Evolutionary conservation across 2,797 vertebrate species (phyloP), one percentile per base, ranked within the genome.

Genomic region (Phrynocephalus vlangalii): DNA sequence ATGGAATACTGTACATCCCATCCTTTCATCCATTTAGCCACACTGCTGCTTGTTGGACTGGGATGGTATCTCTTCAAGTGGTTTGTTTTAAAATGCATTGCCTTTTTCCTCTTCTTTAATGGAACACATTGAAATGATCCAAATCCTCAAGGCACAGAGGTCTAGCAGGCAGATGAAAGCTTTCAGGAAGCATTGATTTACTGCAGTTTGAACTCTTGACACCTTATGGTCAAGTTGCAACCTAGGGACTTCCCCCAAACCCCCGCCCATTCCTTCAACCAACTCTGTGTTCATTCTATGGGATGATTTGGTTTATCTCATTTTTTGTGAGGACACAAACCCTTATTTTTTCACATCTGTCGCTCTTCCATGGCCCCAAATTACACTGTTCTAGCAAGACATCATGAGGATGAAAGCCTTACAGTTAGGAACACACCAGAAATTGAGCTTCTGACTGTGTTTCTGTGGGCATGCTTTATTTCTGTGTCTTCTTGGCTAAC

Each of bases 181-280:
- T 76, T 86, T 86, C 83, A 30, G 82, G 66, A 4, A 72, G 15
- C 33, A 83, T 60, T 87, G 71, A 48, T 81, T 28, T 67, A 16
- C 28, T 48, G 77, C 1, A 18, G 18, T 52, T 60, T 86, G 68
- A 80, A 80, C 78, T 86, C 68, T 63, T 84, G 71, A 56, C 7
- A 48, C 77, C 44, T 52, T 26, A 18, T 38, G 72, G 11, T 15
- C 71, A 56, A 44, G 9, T 48, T 86, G 48, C 38, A 38, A 44
- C n/a, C 3, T 33, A 10, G 56, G 60, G 38, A 44, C 38, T 44
- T 3, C 38, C 38, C 38, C 38, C 38, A 44, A 44, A 3, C 38
- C 38, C 38, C 38, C 38, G 5, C 38, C 38, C 38, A 44, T 44
- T 80, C 24, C 38, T 80, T 48, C 38, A 66, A 63, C 15, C 73